A percentile compares a stretch with the other conserved stretches of the same genome.
Conservation (phyloP, 2,797 vertebrate species). For the Sciurus carolinensis region DNA sequence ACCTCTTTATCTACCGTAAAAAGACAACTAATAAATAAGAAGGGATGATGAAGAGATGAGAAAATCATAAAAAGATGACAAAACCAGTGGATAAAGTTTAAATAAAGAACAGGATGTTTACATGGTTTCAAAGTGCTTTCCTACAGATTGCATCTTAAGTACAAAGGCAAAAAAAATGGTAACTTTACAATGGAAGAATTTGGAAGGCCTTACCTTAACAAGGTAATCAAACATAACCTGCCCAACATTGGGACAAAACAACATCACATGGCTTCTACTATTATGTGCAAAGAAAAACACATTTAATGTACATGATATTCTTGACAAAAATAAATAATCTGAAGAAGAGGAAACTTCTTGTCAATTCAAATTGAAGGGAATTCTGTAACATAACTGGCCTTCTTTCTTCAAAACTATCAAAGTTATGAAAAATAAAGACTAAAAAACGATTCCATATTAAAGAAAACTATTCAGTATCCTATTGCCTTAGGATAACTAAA, state of each 20-base stretch:
- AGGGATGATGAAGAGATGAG: not conserved
- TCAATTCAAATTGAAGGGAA: conserved; percentile 15
- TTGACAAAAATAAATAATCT: conserved; percentile 19
- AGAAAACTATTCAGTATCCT: not conserved
- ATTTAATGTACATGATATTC: not conserved
- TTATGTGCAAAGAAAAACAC: not conserved
- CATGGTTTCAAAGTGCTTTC: conserved; percentile 13
- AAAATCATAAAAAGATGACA: conserved; percentile 56
- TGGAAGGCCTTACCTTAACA: not conserved
- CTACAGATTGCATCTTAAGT: conserved; percentile 23
- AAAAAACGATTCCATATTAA: not conserved
- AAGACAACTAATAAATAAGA: conserved; percentile 46
- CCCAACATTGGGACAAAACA: not conserved
- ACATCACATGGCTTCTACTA: not conserved
- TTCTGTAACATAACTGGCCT: not conserved
- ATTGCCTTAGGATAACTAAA: not conserved
- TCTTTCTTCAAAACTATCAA: conserved; percentile 34
- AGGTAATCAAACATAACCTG: conserved; percentile 33
- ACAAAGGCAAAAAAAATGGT: conserved; percentile 41
- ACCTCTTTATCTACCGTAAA: not conserved
- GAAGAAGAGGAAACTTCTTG: not conserved
- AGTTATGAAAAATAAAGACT: not conserved
- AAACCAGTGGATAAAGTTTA: not conserved
- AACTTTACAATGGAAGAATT: not conserved
- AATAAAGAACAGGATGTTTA: conserved; percentile 11